A percentile compares a stretch with the other conserved stretches of the same genome.
phyloP scores from a whole-genome alignment of 2,113 vertebrate genomes.

The Psophia crepitans region DNA sequence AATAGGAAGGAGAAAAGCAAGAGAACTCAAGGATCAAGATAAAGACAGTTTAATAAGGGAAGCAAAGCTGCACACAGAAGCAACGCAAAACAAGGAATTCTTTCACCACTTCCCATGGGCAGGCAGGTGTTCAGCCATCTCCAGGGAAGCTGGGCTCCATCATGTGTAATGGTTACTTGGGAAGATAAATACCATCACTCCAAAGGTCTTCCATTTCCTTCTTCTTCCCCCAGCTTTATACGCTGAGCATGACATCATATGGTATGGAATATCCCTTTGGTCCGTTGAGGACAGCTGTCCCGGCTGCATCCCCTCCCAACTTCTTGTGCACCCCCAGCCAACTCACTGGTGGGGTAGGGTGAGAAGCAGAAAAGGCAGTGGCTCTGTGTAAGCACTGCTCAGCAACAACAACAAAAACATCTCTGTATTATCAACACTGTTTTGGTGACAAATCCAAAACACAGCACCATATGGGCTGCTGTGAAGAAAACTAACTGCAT shows the following conservation, averaged over 20 bases:
- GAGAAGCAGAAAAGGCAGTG: neutral
- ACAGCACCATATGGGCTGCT: neutral
- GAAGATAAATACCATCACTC: neutral
- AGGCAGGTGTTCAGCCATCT: neutral
- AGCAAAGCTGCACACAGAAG: neutral
- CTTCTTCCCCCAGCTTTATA: neutral
- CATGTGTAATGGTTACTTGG: fast-evolving
- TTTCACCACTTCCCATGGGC: neutral
- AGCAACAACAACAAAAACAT: neutral
- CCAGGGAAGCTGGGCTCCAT: neutral
- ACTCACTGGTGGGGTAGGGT: fast-evolving
- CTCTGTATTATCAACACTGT: neutral
- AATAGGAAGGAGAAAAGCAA: neutral
- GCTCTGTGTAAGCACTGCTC: neutral
- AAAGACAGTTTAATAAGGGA: neutral
- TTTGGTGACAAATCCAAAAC: neutral
- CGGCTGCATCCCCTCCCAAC: neutral
- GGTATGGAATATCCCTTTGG: neutral
- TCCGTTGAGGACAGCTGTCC: neutral
- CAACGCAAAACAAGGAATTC: neutral
- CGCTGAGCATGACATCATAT: neutral
- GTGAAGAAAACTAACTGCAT: neutral
- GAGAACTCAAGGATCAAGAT: neutral
- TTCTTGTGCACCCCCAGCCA: neutral
- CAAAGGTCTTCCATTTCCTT: fast-evolving